Evolutionary conservation across 1,140 invertebrate genomes (phyloP).

Genomic region (Drosophila burlai): DNA sequence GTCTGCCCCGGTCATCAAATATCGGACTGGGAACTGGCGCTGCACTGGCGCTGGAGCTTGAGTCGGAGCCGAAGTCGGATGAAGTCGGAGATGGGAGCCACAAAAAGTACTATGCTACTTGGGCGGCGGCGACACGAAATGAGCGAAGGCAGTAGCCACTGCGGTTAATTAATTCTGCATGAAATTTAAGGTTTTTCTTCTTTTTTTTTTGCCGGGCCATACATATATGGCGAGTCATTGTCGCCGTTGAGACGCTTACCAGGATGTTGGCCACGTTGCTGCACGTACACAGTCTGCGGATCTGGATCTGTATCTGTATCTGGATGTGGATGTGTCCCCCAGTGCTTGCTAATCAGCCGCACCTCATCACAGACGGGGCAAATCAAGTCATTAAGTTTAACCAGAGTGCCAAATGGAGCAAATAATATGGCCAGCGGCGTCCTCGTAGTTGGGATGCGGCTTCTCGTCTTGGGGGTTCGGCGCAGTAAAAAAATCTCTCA

Average conservation of each 20-base stretch:
- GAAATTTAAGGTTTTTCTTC: constrained; percentile 71
- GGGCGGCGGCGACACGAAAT: constrained; percentile 74
- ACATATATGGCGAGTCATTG: constrained; percentile 80
- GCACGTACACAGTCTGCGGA: constrained; percentile 60
- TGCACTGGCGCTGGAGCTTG: neutral
- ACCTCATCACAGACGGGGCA: constrained; percentile 67
- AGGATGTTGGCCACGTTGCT: constrained; percentile 62
- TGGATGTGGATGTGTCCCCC: constrained; percentile 11
- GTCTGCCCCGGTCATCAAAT: constrained; percentile 79
- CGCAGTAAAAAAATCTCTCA: constrained; percentile 84
- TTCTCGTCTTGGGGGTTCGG: constrained; percentile 73
- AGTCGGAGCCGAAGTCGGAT: neutral
- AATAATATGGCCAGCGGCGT: constrained; percentile 63
- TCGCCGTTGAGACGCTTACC: constrained; percentile 61
- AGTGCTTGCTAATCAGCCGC: constrained; percentile 71
- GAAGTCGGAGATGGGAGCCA: constrained; percentile 32
- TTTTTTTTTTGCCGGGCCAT: constrained; percentile 13
- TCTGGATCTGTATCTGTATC: constrained; percentile 18
- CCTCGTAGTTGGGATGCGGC: constrained; percentile 49
- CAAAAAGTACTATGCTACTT: constrained; percentile 64
- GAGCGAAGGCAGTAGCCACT: constrained; percentile 56
- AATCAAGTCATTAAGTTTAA: constrained; percentile 80
- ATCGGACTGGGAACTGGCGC: constrained; percentile 37
- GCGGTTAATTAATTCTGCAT: constrained; percentile 84
- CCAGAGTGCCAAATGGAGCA: constrained; percentile 80